phyloP scores from a whole-genome alignment of 2,888 invertebrate species.

The Hermodice carunculata region DNA sequence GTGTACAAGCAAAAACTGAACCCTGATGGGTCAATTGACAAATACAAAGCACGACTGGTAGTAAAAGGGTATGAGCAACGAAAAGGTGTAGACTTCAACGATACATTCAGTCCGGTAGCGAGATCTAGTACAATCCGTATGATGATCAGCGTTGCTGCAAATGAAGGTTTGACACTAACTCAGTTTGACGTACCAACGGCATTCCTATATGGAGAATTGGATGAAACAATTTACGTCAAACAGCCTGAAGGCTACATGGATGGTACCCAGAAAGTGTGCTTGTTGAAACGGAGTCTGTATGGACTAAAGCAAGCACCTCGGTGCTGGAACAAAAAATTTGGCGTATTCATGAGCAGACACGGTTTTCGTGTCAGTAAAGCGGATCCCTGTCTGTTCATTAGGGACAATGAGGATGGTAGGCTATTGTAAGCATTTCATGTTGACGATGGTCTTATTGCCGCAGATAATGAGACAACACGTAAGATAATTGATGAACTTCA shows the following conservation, averaged over 20 bases:
- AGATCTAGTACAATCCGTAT: slow-evolving; percentile 30
- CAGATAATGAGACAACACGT: no score
- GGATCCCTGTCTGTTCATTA: slow-evolving; percentile 23
- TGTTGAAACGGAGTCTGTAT: slow-evolving; percentile 35
- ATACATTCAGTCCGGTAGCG: slow-evolving; percentile 44
- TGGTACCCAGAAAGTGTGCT: slow-evolving; percentile 33
- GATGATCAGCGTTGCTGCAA: slow-evolving; percentile 30
- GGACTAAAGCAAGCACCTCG: slow-evolving; percentile 34
- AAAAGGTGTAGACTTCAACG: slow-evolving; percentile 39
- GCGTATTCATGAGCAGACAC: slow-evolving; percentile 16
- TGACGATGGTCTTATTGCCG: no score
- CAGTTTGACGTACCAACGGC: slow-evolving; percentile 43
- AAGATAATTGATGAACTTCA: no score
- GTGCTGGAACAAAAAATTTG: slow-evolving; percentile 40
- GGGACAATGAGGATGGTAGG: no score
- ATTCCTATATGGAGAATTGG: slow-evolving; percentile 39
- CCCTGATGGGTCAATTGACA: slow-evolving; percentile 31
- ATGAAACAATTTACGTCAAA: slow-evolving; percentile 39
- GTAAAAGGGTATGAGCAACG: slow-evolving; percentile 39
- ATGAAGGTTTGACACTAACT: slow-evolving; percentile 20
- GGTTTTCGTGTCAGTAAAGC: slow-evolving; percentile 23
- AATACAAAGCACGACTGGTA: slow-evolving; percentile 44
- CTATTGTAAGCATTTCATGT: no score
- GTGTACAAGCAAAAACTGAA: slow-evolving; percentile 38
- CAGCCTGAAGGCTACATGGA: slow-evolving; percentile 40